Evolutionary conservation across 35 echinoderm and acorn worm genomes (phyloP).

Genomic region (Apostichopus japonicus): DNA sequence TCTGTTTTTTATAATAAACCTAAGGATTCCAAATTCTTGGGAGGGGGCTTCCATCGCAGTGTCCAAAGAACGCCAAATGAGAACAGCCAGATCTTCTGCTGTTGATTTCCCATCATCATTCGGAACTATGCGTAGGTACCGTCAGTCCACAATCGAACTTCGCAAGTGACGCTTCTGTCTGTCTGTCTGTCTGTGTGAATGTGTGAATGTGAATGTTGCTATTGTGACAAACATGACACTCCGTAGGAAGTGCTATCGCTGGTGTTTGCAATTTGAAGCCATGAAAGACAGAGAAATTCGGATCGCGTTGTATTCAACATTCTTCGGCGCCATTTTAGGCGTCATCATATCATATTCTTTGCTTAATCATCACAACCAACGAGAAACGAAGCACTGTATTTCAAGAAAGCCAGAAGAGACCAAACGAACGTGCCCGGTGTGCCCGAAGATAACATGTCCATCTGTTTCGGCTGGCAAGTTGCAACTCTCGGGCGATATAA

Average conservation of each 20-base stretch:
- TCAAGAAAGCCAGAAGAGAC: background rate
- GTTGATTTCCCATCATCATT: too few relatives aligned
- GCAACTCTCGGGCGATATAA: constrained; percentile 47
- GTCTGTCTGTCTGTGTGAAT: too few relatives aligned
- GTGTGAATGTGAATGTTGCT: too few relatives aligned
- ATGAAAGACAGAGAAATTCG: constrained; percentile 68
- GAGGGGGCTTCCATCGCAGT: too few relatives aligned
- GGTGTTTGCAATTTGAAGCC: background rate
- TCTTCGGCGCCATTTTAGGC: constrained; percentile 52
- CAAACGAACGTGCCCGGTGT: background rate
- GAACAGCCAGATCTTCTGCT: too few relatives aligned
- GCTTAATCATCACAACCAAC: background rate
- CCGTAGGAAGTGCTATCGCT: background rate
- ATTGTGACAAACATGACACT: background rate
- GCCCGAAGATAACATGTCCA: constrained; percentile 37
- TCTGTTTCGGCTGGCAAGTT: constrained; percentile 37
- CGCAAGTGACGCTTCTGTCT: too few relatives aligned
- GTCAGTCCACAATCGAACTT: too few relatives aligned
- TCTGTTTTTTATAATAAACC: too few relatives aligned
- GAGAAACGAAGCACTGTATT: background rate
- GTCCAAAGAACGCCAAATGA: too few relatives aligned
- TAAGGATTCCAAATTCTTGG: too few relatives aligned
- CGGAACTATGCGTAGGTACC: too few relatives aligned
- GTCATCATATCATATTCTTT: background rate
- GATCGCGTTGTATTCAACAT: constrained; percentile 54